phyloP scores from a whole-genome alignment of 2,113 vertebrate genomes.

The Scomber colias region DNA sequence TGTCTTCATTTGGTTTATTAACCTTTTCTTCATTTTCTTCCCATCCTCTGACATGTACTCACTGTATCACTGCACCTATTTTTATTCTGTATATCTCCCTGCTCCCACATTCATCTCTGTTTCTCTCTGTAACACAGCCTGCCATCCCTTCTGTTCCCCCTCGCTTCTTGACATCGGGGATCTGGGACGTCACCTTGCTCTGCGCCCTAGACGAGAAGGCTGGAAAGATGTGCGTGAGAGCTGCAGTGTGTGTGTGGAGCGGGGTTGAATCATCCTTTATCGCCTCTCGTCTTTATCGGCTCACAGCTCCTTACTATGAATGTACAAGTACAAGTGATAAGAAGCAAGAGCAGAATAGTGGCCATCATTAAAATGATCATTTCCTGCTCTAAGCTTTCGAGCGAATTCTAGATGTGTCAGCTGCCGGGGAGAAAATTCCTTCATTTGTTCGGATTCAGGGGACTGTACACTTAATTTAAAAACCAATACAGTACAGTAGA shows the following conservation, averaged over 20 bases:
- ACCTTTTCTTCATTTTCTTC: neutral
- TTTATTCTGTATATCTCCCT: constrained; percentile 44
- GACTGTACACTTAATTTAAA: neutral
- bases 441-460: constrained; percentile 7
- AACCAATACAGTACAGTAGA: neutral
- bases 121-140: constrained; percentile 68
- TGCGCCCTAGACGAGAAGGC: constrained; percentile 83
- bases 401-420: constrained; percentile 8
- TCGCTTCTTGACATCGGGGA: constrained; percentile 88
- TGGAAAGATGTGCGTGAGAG: constrained; percentile 84
- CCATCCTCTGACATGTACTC: constrained; percentile 18
- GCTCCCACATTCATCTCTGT: constrained; percentile 34
- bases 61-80: constrained; percentile 43
- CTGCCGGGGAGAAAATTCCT: neutral
- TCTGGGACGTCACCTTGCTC: constrained; percentile 87
- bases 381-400: constrained; percentile 9
- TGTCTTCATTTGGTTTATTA: constrained; percentile 1
- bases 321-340: constrained; percentile 28
- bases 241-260: constrained; percentile 12
- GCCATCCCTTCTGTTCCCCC: constrained; percentile 78
- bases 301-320: neutral
- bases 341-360: neutral
- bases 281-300: constrained; percentile 8
- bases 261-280: constrained; percentile 13
- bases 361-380: constrained; percentile 30